A percentile compares a stretch with the other conserved stretches of the same genome.
phyloP scores from a whole-genome alignment of 2,888 invertebrate species.

The Pandemis corylana region DNA sequence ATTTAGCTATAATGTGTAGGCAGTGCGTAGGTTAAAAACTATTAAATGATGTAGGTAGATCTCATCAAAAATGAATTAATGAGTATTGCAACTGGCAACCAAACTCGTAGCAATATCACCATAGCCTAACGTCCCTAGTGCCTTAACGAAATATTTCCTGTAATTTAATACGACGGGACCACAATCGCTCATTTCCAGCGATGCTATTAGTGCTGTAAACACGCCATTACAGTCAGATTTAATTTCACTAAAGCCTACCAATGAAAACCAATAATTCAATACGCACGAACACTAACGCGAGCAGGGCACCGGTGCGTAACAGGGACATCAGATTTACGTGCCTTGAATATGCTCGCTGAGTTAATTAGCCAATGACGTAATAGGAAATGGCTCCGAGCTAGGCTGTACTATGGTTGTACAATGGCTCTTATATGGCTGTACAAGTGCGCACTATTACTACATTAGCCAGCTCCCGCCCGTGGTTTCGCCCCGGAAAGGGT shows the following conservation, averaged over 20 bases:
- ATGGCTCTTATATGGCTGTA: neutral
- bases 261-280: constrained; percentile 60
- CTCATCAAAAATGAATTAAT: neutral
- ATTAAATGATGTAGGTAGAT: neutral
- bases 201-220: constrained; percentile 22
- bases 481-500: too few relatives aligned
- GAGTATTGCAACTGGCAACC: neutral
- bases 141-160: neutral
- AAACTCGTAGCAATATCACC: neutral
- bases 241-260: constrained; percentile 30
- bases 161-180: neutral
- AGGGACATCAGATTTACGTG: constrained; percentile 63
- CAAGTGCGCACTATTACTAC: constrained; percentile 3
- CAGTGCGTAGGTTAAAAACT: neutral
- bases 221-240: constrained; percentile 34
- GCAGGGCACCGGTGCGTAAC: constrained; percentile 51
- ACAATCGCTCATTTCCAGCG: constrained; percentile 10
- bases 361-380: constrained; percentile 56
- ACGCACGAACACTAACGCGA: constrained; percentile 54
- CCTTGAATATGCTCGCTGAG: constrained; percentile 54
- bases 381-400: constrained; percentile 32
- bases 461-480: neutral
- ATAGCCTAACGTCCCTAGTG: neutral
- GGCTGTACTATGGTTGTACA: neutral
- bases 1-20: neutral